Evolutionary conservation across 2,113 vertebrate genomes (phyloP).

Genomic region (Anhinga rufa): DNA sequence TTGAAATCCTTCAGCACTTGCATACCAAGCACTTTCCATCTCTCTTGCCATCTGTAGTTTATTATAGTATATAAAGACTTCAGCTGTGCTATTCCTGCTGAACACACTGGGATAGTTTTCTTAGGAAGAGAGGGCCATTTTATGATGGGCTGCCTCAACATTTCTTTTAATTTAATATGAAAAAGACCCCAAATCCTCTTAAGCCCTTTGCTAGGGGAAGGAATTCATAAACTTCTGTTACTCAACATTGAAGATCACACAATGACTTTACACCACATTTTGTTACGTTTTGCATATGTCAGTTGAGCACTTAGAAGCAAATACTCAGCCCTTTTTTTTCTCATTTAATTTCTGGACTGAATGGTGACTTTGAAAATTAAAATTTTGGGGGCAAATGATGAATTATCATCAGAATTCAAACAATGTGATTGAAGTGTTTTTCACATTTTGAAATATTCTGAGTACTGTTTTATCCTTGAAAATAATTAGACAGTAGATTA

Average conservation of each 20-base stretch:
- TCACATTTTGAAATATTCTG: background rate
- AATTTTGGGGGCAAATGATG: background rate
- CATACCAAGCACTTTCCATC: conserved; percentile 1
- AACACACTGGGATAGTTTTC: background rate
- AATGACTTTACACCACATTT: background rate
- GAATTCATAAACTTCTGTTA: background rate
- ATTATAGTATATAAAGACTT: background rate
- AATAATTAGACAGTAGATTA: background rate
- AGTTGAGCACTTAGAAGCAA: background rate
- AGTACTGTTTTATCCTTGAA: background rate
- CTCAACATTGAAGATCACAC: background rate
- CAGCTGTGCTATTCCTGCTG: background rate
- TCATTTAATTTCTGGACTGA: background rate
- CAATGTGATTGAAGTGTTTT: background rate
- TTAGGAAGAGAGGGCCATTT: background rate
- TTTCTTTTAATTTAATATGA: background rate
- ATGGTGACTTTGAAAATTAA: background rate
- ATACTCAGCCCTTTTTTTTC: background rate
- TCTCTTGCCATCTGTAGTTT: background rate
- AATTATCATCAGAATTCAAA: background rate
- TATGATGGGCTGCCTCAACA: background rate
- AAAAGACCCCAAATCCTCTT: background rate
- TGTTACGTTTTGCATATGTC: background rate
- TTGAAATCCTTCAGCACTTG: background rate
- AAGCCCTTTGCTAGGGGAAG: background rate